Conservation (phyloP, 2,888 invertebrate genomes). For the Aphrophora alni region DNA sequence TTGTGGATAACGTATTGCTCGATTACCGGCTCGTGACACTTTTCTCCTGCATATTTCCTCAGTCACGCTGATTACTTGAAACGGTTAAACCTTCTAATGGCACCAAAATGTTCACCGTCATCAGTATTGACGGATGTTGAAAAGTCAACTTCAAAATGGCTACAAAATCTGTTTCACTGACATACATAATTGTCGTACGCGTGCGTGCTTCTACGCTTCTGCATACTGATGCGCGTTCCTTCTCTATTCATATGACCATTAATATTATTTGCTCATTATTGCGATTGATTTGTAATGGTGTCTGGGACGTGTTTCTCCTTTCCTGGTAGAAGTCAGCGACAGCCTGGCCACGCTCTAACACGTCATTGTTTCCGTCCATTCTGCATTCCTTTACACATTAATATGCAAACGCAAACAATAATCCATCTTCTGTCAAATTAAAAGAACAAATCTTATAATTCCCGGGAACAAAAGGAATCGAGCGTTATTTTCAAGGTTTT, state of each 20-base stretch:
- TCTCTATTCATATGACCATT: conserved; percentile 37
- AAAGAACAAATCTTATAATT: background rate
- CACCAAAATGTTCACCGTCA: background rate
- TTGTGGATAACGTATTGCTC: no score
- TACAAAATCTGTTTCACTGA: background rate
- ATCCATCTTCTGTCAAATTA: background rate
- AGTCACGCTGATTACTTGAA: background rate
- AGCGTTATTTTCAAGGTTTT: background rate
- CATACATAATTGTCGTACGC: background rate
- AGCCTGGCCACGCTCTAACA: background rate
- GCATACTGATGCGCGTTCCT: background rate
- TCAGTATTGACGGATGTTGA: background rate
- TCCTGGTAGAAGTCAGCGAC: background rate
- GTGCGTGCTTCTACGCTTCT: background rate
- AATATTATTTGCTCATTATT: conserved; percentile 38
- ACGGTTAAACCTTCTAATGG: background rate
- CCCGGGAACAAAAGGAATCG: background rate
- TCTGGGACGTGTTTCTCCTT: background rate
- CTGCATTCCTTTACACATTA: background rate
- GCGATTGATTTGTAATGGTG: conserved; percentile 37
- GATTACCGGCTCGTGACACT: background rate
- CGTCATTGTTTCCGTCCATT: background rate
- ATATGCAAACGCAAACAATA: background rate
- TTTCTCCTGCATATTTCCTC: background rate
- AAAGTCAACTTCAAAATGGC: background rate